Evolutionary conservation across 2,113 vertebrate species (phyloP), one percentile per base, ranked within the genome.

Genomic region (Gasterosteus nipponicus): DNA sequence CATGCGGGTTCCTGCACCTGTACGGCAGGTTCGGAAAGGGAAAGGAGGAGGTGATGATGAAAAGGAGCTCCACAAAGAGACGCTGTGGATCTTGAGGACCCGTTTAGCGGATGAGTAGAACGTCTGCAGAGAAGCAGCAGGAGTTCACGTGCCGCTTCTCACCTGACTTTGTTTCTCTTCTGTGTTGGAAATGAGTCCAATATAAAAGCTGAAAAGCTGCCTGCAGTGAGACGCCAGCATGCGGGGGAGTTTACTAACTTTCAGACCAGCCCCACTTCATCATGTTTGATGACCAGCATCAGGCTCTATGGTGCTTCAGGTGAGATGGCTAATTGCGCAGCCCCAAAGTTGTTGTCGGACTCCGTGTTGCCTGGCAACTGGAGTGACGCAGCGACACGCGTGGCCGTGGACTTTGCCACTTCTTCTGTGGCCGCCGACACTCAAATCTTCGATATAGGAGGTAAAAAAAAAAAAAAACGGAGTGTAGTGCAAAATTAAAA

Each of bases 321-420:
- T 47, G 42, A 72, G 19, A 19, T 4, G 4, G 2, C 64, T 65
- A 72, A 54, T 69, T 68, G 65, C 46, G 33, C 66, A 73, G 60
- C 46, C 60, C 31, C 47, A 0, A 12, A 67, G 26, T 65, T 54
- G 16, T 29, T 67, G 44, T 78, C 18, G 49, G 71, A 56, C 12
- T 42, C 15, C 29, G 29, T 39, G 85, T 84, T 84, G 86, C 83
- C 38, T 81, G 62, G 82, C 72, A 83, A 87, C 88, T 49, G 9
- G 35, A 29, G 4, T n/a, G 38, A 61, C 33, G 53, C 61, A 71
- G 31, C 57, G 4, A 1, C 0, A 29, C 22, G 22, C 0, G 8
- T n/a, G 60, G 47, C 64, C 70, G 63, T 73, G 80, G 78, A 39
- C 33, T 22, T 54, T 12, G 29, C 29, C 2, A 3, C 68, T 72